A percentile compares a stretch with the other conserved stretches of the same genome.
phyloP scores from a whole-genome alignment of 2,113 vertebrate genomes.

The Coptodon rendalli region DNA sequence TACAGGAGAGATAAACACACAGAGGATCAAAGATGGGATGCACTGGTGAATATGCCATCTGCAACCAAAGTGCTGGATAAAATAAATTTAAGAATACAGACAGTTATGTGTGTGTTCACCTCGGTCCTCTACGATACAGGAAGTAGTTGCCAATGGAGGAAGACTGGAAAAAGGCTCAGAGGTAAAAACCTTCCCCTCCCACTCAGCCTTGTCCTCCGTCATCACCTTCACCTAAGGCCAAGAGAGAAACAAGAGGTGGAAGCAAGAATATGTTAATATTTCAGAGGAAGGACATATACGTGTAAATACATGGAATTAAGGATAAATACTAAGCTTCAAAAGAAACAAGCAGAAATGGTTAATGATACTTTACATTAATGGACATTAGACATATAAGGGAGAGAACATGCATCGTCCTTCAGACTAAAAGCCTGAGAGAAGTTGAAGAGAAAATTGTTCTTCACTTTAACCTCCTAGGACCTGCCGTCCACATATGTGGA shows the following conservation, averaged over 20 bases:
- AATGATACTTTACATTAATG: rapidly evolving
- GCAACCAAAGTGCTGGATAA: not conserved
- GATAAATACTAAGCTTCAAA: not conserved
- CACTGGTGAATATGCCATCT: rapidly evolving
- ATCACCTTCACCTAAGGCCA: conserved; percentile 65
- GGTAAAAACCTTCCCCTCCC: conserved; percentile 67
- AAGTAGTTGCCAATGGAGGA: conserved; percentile 72
- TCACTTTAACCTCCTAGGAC: no score
- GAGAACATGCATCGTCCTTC: not conserved
- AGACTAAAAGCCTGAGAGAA: not conserved
- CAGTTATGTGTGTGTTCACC: conserved; percentile 36
- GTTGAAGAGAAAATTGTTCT: rapidly evolving
- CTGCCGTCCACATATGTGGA: no score
- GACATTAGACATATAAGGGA: not conserved
- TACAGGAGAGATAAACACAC: not conserved
- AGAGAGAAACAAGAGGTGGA: not conserved
- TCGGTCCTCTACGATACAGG: conserved; percentile 63
- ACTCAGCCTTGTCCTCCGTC: conserved; percentile 63
- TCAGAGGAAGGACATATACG: not conserved
- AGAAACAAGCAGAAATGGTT: rapidly evolving
- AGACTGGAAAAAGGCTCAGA: conserved; percentile 58
- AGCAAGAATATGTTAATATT: rapidly evolving
- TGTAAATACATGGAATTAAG: rapidly evolving
- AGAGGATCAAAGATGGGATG: rapidly evolving
- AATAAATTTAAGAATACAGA: not conserved